Evolutionary conservation across 2,797 vertebrate species (phyloP).

Genomic region (Epinephelus awoara): DNA sequence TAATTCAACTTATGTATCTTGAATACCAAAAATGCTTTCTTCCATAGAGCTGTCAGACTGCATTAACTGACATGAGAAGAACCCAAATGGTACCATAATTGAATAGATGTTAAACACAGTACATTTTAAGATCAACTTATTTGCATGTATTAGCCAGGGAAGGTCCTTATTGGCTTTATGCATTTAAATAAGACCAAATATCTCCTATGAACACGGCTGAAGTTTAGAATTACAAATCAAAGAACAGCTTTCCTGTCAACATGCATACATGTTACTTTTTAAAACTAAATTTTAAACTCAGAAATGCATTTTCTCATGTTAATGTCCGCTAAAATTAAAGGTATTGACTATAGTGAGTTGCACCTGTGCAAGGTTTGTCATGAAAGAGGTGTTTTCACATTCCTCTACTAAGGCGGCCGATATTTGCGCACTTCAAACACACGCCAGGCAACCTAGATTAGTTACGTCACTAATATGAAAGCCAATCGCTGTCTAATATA

Average conservation of each 20-base stretch:
- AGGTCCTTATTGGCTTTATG: background rate
- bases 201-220: background rate
- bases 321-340: too few species aligned
- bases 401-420: too few species aligned
- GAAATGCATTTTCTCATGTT: too few species aligned
- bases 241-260: background rate
- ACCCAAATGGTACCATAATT: background rate
- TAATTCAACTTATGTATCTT: background rate
- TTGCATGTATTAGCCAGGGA: background rate
- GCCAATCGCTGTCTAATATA: too few species aligned
- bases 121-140: background rate
- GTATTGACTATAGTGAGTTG: too few species aligned
- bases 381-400: too few species aligned
- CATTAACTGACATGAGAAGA: background rate
- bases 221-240: background rate
- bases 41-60: background rate
- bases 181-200: background rate
- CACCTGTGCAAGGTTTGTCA: too few species aligned
- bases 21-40: background rate
- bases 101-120: background rate
- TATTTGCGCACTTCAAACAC: too few species aligned
- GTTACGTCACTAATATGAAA: too few species aligned
- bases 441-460: too few species aligned
- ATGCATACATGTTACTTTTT: background rate
- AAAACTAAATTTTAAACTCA: background rate